Evolutionary conservation across 2,113 vertebrate species (phyloP).

Genomic region (western clawed frog (Xenopus tropicalis)): UCB_Xtro_10.0 CM004446.2:134952001-134952500

Average conservation of each 20-base stretch:
- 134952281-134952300: constrained; percentile 4
- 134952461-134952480: too few relatives aligned
- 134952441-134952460: too few relatives aligned
- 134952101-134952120: constrained; percentile 41
- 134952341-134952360: neutral
- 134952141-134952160: constrained; percentile 4
- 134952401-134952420: too few relatives aligned
- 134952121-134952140: constrained; percentile 12
- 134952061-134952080: constrained; percentile 57
- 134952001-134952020: constrained; percentile 56
- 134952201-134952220: constrained; percentile 31
- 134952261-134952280: constrained; percentile 6
- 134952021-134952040: constrained; percentile 56
- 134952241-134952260: constrained; percentile 26
- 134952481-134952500: too few relatives aligned
- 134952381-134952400: too few relatives aligned
- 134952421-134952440: too few relatives aligned
- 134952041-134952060: constrained; percentile 63
- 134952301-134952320: neutral
- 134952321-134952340: neutral
- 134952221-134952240: constrained; percentile 38
- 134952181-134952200: constrained; percentile 3
- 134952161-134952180: neutral
- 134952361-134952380: too few relatives aligned
- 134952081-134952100: constrained; percentile 54